These are phyloP conservation scores for Echinops telfairi DNA, from an alignment of 2,113 vertebrate genomes.

Conservation along the genomic window DNA sequence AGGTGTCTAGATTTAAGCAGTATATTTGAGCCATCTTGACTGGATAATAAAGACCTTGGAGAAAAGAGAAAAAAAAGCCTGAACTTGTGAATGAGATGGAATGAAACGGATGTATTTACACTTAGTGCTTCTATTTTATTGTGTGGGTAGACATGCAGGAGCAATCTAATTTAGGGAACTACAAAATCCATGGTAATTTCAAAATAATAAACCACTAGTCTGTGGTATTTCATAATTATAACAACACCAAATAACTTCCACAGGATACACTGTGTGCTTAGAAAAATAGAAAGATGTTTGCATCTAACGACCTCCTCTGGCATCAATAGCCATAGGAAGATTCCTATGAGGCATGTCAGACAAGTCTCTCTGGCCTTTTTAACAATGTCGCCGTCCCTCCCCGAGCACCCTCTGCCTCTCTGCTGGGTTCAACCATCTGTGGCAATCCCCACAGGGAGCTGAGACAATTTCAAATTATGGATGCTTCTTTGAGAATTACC, in stretches of 20 bases:
- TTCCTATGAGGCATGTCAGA: too few species aligned
- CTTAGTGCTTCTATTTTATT: constrained; percentile 37
- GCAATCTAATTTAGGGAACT: constrained; percentile 39
- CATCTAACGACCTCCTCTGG: too few species aligned
- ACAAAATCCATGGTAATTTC: constrained; percentile 5
- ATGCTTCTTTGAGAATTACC: too few species aligned
- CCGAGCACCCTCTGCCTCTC: too few species aligned
- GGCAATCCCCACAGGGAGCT: too few species aligned
- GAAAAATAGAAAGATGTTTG: not conserved
- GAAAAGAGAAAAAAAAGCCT: not conserved
- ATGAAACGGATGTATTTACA: not conserved
- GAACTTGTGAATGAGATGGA: constrained; percentile 49
- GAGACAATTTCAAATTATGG: too few species aligned
- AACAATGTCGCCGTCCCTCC: too few species aligned
- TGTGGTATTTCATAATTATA: constrained; percentile 28
- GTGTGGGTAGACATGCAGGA: not conserved
- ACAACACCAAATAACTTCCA: not conserved
- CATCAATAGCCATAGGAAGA: too few species aligned
- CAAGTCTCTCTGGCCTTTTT: too few species aligned
- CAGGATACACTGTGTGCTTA: not conserved
- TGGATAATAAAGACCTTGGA: constrained; percentile 58
- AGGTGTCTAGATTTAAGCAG: not conserved
- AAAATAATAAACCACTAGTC: not conserved
- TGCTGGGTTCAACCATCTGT: too few species aligned
- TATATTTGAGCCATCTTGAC: constrained; percentile 24